phyloP scores from a whole-genome alignment of 1,140 invertebrate species.

The Hormaphis cornu region DNA sequence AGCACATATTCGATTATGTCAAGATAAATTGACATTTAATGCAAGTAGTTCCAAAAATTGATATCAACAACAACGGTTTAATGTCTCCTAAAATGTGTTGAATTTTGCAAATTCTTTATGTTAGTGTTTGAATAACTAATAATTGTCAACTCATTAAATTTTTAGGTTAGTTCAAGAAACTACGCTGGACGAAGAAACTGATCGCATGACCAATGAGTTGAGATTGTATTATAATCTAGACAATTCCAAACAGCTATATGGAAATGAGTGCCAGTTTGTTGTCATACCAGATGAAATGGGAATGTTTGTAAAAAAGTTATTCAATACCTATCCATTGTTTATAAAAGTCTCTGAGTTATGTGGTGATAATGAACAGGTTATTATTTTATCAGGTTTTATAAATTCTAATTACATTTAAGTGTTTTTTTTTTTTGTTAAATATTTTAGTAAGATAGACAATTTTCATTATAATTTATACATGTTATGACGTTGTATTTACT shows the following conservation, averaged over 20 bases:
- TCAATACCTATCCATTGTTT: conserved; percentile 49
- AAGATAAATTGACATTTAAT: too few species aligned
- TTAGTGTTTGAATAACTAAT: too few species aligned
- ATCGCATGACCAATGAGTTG: conserved; percentile 34
- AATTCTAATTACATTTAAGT: not conserved
- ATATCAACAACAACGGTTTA: too few species aligned
- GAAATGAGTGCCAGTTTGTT: conserved; percentile 47
- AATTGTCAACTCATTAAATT: not conserved
- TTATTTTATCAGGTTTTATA: conserved; percentile 38
- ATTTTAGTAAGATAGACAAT: too few species aligned
- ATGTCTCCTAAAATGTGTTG: too few species aligned
- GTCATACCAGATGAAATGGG: conserved; percentile 43
- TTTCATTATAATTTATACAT: too few species aligned
- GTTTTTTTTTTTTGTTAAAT: not conserved
- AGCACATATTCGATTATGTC: too few species aligned
- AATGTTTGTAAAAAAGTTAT: conserved; percentile 46
- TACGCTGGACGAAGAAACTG: conserved; percentile 37
- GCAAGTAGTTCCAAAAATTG: too few species aligned
- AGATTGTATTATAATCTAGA: conserved; percentile 49
- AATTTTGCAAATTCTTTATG: too few species aligned
- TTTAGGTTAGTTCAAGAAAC: conserved; percentile 48
- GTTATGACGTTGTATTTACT: too few species aligned
- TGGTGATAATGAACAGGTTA: conserved; percentile 42
- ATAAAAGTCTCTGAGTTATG: conserved; percentile 48
- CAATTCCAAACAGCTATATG: conserved; percentile 50